These are phyloP conservation scores for Agriopis leucophaearia DNA, from an alignment of 2,888 invertebrate species.

Conservation along the genomic window DNA sequence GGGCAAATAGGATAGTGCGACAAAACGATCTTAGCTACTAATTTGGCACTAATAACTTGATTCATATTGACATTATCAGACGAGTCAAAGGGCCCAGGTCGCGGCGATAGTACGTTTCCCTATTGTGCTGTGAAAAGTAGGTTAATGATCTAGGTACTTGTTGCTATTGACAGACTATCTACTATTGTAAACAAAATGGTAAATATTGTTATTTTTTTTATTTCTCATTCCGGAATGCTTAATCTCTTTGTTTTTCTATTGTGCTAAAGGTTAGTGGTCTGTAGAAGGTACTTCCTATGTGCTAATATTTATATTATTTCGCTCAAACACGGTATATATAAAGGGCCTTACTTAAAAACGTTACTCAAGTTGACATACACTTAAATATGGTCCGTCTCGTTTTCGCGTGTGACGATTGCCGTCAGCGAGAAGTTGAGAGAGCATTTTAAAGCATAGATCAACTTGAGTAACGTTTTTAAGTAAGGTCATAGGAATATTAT, in stretches of 20 bases:
- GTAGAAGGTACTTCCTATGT: background rate
- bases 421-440: no score
- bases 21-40: conserved; percentile 41
- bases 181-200: conserved; percentile 20
- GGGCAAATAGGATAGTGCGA: conserved; percentile 9
- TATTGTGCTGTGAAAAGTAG: conserved; percentile 64
- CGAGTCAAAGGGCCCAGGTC: conserved; percentile 71
- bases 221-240: background rate
- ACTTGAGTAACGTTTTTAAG: no score
- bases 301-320: no score
- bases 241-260: conserved; percentile 1
- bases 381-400: no score
- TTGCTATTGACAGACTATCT: conserved; percentile 21
- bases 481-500: no score
- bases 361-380: no score
- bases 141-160: conserved; percentile 59
- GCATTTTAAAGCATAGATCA: no score
- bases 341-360: no score
- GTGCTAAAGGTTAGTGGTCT: background rate
- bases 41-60: conserved; percentile 62
- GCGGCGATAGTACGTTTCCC: conserved; percentile 65
- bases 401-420: no score
- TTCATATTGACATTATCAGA: conserved; percentile 66
- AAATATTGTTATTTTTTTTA: conserved; percentile 1
- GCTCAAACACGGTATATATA: no score